Conservation (phyloP, 1,140 invertebrate genomes). For the Grapholita molesta region DNA sequence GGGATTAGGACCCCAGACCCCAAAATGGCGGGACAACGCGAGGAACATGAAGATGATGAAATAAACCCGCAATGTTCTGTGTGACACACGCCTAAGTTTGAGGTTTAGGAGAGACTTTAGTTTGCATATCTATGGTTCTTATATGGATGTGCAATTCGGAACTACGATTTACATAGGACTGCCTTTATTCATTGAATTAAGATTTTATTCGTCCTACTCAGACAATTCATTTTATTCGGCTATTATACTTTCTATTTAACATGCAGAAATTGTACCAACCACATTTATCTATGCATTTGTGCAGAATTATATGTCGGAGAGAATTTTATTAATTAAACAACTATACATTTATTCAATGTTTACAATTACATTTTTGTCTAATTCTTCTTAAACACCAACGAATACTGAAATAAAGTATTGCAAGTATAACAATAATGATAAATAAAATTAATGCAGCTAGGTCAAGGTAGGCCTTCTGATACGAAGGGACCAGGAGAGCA, state of each 20-base stretch:
- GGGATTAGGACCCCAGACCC: too few relatives aligned
- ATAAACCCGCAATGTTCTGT: not conserved
- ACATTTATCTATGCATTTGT: too few relatives aligned
- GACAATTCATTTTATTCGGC: too few relatives aligned
- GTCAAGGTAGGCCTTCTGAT: slow-evolving; percentile 29
- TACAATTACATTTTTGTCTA: not conserved
- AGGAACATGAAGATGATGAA: too few relatives aligned
- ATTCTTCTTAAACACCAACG: slow-evolving; percentile 8
- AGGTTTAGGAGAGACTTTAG: not conserved
- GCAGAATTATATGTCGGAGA: too few relatives aligned
- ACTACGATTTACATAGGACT: not conserved
- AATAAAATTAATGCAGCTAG: slow-evolving; percentile 9
- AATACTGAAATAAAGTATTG: slow-evolving; percentile 9
- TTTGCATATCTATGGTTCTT: not conserved
- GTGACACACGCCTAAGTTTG: not conserved
- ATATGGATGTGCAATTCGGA: not conserved
- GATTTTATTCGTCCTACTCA: not conserved
- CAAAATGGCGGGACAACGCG: too few relatives aligned
- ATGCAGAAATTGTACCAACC: too few relatives aligned
- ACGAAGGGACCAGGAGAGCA: slow-evolving; percentile 31
- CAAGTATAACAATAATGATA: not conserved
- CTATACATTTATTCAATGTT: not conserved
- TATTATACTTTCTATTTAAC: too few relatives aligned
- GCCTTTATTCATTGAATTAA: not conserved
- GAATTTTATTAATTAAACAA: not conserved